Conservation (phyloP, 2,888 invertebrate species). For the Lithophane ornitopus region DNA sequence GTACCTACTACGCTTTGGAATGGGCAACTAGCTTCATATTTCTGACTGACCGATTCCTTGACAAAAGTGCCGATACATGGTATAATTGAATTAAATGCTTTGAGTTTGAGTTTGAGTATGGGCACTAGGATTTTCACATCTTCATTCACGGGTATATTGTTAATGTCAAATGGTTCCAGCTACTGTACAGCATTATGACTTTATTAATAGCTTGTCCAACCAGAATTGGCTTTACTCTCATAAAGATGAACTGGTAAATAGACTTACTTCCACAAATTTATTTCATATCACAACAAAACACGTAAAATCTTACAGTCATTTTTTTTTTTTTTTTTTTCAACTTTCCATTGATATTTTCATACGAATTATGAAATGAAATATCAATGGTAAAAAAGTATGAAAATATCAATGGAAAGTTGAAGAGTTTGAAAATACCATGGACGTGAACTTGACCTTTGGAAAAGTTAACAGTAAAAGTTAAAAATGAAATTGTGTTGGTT, state of each 20-base stretch:
- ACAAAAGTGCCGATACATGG: too few species aligned
- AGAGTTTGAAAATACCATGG: not conserved
- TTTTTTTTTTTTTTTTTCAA: too few species aligned
- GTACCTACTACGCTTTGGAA: too few species aligned
- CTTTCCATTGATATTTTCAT: too few species aligned
- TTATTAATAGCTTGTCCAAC: not conserved
- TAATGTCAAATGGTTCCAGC: not conserved
- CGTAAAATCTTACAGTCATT: not conserved
- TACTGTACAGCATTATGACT: not conserved
- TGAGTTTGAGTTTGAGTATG: too few species aligned
- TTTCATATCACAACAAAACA: not conserved
- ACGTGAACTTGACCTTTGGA: slow-evolving; percentile 1
- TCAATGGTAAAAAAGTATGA: too few species aligned
- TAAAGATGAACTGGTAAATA: not conserved
- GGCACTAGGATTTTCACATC: not conserved
- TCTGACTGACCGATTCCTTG: too few species aligned
- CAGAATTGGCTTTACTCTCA: not conserved
- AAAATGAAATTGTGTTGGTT: not conserved
- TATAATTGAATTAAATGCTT: too few species aligned
- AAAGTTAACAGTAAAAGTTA: not conserved
- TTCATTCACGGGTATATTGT: not conserved
- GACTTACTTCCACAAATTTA: too few species aligned
- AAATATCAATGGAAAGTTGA: not conserved
- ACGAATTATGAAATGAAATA: too few species aligned
- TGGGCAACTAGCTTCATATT: too few species aligned